Percentiles rank a stretch among this genome's conserved stretches.
Evolutionary conservation across 2,113 vertebrate species (phyloP).

Genomic region (Spea multiplicata): DNA sequence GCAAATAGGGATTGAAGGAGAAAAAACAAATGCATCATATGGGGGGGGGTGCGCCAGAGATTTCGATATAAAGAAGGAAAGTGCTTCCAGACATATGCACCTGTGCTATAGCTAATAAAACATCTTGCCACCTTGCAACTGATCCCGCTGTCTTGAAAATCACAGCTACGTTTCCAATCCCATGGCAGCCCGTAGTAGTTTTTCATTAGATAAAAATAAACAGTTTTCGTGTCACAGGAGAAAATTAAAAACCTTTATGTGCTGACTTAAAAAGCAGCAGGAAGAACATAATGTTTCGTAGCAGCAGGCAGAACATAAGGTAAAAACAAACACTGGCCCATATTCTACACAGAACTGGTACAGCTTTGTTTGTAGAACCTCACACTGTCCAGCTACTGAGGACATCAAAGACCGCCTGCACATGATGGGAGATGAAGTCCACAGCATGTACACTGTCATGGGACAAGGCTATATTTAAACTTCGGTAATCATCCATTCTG

Average conservation of each 20-base stretch:
- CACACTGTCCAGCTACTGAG: too few relatives aligned
- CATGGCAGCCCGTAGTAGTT: not conserved
- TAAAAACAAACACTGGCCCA: too few relatives aligned
- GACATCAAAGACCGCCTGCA: too few relatives aligned
- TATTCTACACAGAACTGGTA: too few relatives aligned
- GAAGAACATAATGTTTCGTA: not conserved
- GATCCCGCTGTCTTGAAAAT: not conserved
- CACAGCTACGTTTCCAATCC: not conserved
- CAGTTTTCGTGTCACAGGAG: not conserved
- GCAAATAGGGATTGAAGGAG: not conserved
- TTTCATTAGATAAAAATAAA: conserved; percentile 8
- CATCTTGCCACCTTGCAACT: not conserved
- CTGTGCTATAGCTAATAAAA: conserved; percentile 12
- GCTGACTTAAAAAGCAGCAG: not conserved
- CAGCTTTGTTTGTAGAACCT: too few relatives aligned
- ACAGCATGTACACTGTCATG: too few relatives aligned
- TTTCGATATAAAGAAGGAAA: not conserved
- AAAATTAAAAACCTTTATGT: conserved; percentile 7
- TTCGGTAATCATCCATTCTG: too few relatives aligned
- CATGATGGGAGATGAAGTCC: too few relatives aligned
- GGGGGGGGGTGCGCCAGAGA: not conserved
- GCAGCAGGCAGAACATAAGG: not conserved
- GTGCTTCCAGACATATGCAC: conserved; percentile 7
- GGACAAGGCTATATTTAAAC: too few relatives aligned
- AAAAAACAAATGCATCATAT: not conserved